A percentile compares a stretch with the other conserved stretches of the same genome.
phyloP scores from a whole-genome alignment of 35 echinoderm and acorn worm genomes.

The Eucidaris tribuloides region DNA sequence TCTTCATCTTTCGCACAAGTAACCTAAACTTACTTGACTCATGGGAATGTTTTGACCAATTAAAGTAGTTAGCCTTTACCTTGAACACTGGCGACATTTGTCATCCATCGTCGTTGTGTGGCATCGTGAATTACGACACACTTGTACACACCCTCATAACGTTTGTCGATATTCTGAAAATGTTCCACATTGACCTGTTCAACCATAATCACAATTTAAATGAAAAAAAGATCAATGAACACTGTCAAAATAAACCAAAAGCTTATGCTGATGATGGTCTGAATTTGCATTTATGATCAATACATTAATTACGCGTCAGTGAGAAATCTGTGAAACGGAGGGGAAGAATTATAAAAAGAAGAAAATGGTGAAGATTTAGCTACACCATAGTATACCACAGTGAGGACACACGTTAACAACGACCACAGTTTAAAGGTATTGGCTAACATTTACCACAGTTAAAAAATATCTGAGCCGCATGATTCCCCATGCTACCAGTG shows the following conservation, averaged over 20 bases:
- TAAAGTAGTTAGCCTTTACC: too few relatives aligned
- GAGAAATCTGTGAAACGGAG: neutral
- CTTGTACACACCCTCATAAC: conserved; percentile 20
- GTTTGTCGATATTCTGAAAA: conserved; percentile 12
- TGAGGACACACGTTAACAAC: too few relatives aligned
- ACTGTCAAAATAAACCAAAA: neutral
- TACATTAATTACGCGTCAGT: neutral
- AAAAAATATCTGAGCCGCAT: too few relatives aligned
- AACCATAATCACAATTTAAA: neutral
- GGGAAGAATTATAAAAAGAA: neutral
- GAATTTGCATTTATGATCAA: neutral
- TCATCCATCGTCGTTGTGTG: conserved; percentile 13
- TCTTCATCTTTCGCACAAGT: too few relatives aligned
- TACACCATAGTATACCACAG: too few relatives aligned
- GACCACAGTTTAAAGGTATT: too few relatives aligned
- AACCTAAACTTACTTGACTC: too few relatives aligned
- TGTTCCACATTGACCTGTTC: conserved; percentile 25
- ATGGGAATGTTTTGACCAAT: too few relatives aligned
- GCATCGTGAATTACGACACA: neutral
- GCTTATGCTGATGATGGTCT: neutral
- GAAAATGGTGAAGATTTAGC: neutral
- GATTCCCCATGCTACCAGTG: too few relatives aligned
- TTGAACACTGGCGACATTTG: conserved; percentile 8
- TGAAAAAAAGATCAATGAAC: neutral
- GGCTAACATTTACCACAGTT: too few relatives aligned